Base-by-base conservation (phyloP, 2,888 invertebrate species). In the Meghimatium bilineatum region DNA sequence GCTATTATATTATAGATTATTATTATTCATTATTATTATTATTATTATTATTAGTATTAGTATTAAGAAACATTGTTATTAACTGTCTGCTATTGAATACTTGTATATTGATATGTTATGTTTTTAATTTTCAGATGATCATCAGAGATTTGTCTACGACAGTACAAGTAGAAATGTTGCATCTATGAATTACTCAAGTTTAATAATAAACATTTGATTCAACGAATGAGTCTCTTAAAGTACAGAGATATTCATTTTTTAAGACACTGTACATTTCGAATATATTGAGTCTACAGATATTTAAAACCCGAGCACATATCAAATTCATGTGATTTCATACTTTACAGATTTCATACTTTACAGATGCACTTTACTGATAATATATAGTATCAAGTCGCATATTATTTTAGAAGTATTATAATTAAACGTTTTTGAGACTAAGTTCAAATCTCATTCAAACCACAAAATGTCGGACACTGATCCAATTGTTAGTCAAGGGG, bases 401-500 rank as follows among this genome's bases (percentile, higher is more conserved):
- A 56, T 56, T 56, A 44, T 6, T 56, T 23, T 56, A n/a, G 56
- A 56, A 23, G 56, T 8, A 56, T 56, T 5, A 63, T 2, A 63
- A 63, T 63, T n/a, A n/a, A 26, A n/a, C n/a, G 12, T 6, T 2
- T n/a, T 63, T n/a, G 5, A 10, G n/a, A 3, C 8, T 14, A 17
- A 20, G 60, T n/a, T 63, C n/a, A 63, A n/a, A 6, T 44, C 12
- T 44, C 44, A n/a, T 44, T 44, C 6, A 44, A 44, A 44, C 5
- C 5, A 44, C 5, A 44, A 29, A 52, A 74, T 74, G 74, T 66
- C 69, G n/a, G 83, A 83, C 34, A 83, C 72, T 0, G 66, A 71
- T 5, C 78, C 83, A 20, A 52, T 79, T 26, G 80, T 75, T 32
- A 76, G 52, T 56, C 32, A 66, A 80, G 80, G 80, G 80, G 74